Evolutionary conservation across 2,888 invertebrate genomes (phyloP).

Genomic region (Yponomeuta malinellus): DNA sequence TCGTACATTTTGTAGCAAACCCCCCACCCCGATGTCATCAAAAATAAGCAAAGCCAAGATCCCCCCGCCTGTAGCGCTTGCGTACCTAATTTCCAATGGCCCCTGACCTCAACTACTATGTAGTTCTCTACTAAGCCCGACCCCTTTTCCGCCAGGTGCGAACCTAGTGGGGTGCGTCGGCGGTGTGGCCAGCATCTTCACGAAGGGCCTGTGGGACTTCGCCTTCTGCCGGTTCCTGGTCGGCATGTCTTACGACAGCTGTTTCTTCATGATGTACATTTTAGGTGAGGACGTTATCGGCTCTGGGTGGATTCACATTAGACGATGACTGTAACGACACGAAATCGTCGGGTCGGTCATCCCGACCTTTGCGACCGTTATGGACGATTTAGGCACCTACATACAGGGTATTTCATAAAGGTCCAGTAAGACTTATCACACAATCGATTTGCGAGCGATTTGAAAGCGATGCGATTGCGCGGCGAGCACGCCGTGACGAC

Average conservation of each 20-base stretch:
- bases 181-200: slow-evolving; percentile 82
- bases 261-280: slow-evolving; percentile 93
- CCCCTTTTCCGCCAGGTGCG: slow-evolving; percentile 57
- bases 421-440: no score
- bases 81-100: no score
- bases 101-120: neutral
- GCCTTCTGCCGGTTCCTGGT: slow-evolving; percentile 86
- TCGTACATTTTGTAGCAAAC: no score
- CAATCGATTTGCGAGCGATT: no score
- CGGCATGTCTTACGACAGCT: slow-evolving; percentile 91
- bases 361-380: no score
- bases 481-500: no score
- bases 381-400: no score
- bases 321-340: neutral
- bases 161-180: slow-evolving; percentile 82
- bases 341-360: neutral
- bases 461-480: no score
- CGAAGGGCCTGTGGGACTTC: slow-evolving; percentile 83
- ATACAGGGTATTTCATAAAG: no score
- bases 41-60: no score
- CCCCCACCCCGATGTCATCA: no score
- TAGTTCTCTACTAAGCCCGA: neutral
- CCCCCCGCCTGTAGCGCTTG: no score
- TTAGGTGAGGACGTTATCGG: slow-evolving; percentile 77
- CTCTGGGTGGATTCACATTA: neutral